Evolutionary conservation across 2,888 invertebrate species (phyloP).

Genomic region (Galerucella calmariensis): DNA sequence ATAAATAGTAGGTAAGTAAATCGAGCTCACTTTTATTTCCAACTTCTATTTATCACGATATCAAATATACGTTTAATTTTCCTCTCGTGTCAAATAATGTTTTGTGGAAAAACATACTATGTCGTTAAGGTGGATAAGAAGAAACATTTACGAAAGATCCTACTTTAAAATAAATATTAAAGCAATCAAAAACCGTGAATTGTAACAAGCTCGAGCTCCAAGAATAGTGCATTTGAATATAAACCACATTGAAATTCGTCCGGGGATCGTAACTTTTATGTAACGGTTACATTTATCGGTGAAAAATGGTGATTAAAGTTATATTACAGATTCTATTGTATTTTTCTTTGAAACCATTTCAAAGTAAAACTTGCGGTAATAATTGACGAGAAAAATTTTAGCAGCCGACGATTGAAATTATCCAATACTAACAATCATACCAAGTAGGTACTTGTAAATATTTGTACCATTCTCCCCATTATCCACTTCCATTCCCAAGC

Average conservation of each 20-base stretch:
- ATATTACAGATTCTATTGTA: constrained; percentile 46
- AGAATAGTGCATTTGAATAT: constrained; percentile 33
- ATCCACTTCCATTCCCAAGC: too few species aligned
- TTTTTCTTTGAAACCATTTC: constrained; percentile 38
- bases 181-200: constrained; percentile 32
- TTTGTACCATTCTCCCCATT: too few species aligned
- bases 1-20: too few species aligned
- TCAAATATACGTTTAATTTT: neutral
- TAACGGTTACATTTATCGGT: constrained; percentile 48
- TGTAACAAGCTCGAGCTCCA: constrained; percentile 13
- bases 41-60: neutral
- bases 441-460: too few species aligned
- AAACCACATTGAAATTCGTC: constrained; percentile 38
- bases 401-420: too few species aligned
- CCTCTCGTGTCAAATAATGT: neutral
- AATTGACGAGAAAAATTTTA: neutral
- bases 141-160: neutral
- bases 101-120: neutral
- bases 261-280: constrained; percentile 40
- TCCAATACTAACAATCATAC: neutral
- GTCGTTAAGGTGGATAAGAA: neutral
- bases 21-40: neutral
- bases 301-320: constrained; percentile 57
- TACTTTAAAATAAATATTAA: constrained; percentile 20
- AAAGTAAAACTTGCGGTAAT: neutral